Evolutionary conservation across 53 echinoderm and acorn worm species (phyloP), one percentile per base, ranked within the genome.

Genomic region (Arbacia lixula): DNA sequence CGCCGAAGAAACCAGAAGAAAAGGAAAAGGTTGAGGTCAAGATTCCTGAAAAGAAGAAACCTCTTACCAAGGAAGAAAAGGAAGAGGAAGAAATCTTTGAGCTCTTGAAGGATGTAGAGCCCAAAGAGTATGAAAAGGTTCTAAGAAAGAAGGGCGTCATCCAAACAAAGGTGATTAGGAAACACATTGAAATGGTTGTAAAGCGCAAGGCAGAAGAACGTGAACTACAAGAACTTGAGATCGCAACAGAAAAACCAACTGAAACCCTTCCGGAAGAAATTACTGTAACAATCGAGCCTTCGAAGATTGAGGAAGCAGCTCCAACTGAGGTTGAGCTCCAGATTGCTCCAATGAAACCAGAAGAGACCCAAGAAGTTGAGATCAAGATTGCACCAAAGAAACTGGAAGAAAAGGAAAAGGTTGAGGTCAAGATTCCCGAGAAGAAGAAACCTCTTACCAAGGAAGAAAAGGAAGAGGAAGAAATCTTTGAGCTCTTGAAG

Each of bases 401-500:
- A 57, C 58, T 21, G 16, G 58, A 57, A 20, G 58, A 57, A 20
- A 50, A 31, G n/a, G 16, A 21, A 57, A 20, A 14, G 12, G 16
- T 21, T 12, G 65, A 65, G 30, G 34, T 31, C 29, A 28, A 65
- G 34, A 32, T 65, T 5, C 65, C 65, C 6, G 65, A 65, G 30
- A 32, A 65, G 19, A 57, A 57, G 58, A 28, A 19, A 65, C 31
- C 65, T 6, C 30, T 65, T 6, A 39, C 26, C 24, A 71, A 71
- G 29, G 42, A 71, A 52, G 73, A 73, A 52, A 12, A 83, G 37
- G 85, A 66, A 20, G 84, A 91, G 30, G 82, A 85, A 43, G 80
- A 92, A 71, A 81, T 92, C 51, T 84, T 68, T 85, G 88, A 92
- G 50, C 66, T 92, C 36, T 71, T 92, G 10, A 92, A 92, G 51